Evolutionary conservation across 2,113 vertebrate species (phyloP).

Genomic region (Ophthalmolycus amberensis): DNA sequence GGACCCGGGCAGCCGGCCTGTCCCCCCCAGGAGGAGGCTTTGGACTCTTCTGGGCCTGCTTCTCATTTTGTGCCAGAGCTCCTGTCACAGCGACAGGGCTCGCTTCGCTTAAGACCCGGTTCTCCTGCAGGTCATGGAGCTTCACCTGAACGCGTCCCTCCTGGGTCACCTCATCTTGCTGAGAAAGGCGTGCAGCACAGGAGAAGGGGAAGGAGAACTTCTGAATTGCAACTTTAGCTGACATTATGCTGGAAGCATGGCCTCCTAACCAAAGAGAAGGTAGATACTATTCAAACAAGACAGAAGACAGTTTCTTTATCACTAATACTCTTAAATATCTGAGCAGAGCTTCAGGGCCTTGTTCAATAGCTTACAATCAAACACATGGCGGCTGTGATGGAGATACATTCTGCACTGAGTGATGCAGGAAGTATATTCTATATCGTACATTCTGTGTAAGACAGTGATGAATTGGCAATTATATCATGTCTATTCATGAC

Average conservation of each 20-base stretch:
- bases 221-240: conserved; percentile 70
- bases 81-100: conserved; percentile 11
- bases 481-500: conserved; percentile 71
- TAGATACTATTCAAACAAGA: conserved; percentile 11
- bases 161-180: conserved; percentile 49
- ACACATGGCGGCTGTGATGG: neutral
- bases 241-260: conserved; percentile 74
- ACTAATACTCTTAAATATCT: neutral
- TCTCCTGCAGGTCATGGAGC: conserved; percentile 39
- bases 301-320: conserved; percentile 22
- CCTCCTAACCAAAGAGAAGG: conserved; percentile 49
- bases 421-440: conserved; percentile 27
- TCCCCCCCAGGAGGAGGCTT: conserved; percentile 6
- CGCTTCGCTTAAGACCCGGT: neutral
- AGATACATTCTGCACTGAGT: neutral
- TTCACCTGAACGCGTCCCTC: conserved; percentile 56
- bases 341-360: neutral
- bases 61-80: conserved; percentile 32
- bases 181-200: conserved; percentile 41
- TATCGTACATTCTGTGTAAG: conserved; percentile 34
- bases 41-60: conserved; percentile 5
- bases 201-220: conserved; percentile 79
- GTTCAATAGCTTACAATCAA: conserved; percentile 16
- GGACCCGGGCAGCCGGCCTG: neutral
- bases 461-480: conserved; percentile 77